Conservation (phyloP, 2,797 vertebrate genomes). For the Hydrophis major region DNA sequence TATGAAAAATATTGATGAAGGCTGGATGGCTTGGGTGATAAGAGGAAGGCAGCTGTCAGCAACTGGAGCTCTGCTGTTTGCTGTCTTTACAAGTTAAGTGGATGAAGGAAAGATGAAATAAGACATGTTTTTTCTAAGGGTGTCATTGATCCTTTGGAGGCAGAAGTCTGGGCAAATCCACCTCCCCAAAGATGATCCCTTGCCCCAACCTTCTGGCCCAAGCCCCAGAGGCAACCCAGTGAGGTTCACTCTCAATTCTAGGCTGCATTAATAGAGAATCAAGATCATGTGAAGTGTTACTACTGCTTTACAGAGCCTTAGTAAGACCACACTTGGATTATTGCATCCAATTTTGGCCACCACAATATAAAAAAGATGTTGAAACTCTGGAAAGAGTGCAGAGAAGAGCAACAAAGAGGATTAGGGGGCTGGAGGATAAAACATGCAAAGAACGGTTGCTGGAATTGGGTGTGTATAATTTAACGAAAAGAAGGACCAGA, state of each 20-base stretch:
- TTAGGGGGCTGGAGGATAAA: background rate
- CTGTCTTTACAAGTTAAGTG: slow-evolving; percentile 10
- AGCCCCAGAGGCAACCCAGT: background rate
- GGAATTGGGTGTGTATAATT: too few species aligned
- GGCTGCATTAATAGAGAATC: background rate
- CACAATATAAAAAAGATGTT: too few species aligned
- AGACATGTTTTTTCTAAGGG: background rate
- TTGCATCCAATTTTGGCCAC: background rate
- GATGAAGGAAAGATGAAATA: slow-evolving; percentile 1
- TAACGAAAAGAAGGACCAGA: too few species aligned
- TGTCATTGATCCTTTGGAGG: background rate
- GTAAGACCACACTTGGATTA: too few species aligned
- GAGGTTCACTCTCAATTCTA: background rate
- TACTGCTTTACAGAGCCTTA: too few species aligned
- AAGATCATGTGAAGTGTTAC: background rate
- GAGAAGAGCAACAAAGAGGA: background rate
- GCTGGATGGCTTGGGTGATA: slow-evolving; percentile 14
- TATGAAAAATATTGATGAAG: slow-evolving; percentile 32
- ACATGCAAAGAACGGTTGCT: too few species aligned
- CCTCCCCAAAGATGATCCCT: background rate
- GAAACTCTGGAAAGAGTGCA: background rate
- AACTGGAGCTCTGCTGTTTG: background rate
- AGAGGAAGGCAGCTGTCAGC: background rate
- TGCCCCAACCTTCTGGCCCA: background rate
- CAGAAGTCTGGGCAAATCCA: background rate